Evolutionary conservation across 2,888 invertebrate genomes (phyloP).

Genomic region (Argyresthia albistria): DNA sequence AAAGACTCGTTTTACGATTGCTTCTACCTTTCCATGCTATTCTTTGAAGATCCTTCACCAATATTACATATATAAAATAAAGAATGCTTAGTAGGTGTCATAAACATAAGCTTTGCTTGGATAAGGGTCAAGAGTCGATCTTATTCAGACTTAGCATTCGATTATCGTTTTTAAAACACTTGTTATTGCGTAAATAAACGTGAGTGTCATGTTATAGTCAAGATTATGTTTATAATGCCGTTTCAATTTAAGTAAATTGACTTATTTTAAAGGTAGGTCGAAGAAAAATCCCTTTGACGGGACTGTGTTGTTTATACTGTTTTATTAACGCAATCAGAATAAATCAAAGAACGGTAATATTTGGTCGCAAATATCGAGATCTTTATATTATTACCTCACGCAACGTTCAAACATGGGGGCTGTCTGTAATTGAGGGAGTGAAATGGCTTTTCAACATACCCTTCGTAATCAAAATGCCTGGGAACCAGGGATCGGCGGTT

Average conservation of each 20-base stretch:
- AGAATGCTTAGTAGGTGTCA: conserved; percentile 26
- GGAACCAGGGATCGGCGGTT: conserved; percentile 37
- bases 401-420: conserved; percentile 11
- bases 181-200: conserved; percentile 7
- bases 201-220: too few relatives aligned
- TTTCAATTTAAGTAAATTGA: too few relatives aligned
- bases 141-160: conserved; percentile 24
- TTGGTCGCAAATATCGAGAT: background rate
- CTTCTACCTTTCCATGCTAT: conserved; percentile 19
- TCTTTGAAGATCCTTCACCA: conserved; percentile 24
- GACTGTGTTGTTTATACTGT: background rate
- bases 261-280: too few relatives aligned
- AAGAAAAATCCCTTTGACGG: too few relatives aligned
- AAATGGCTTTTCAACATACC: conserved; percentile 32
- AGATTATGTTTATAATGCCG: too few relatives aligned
- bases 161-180: conserved; percentile 25
- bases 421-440: conserved; percentile 34
- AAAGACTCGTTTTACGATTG: conserved; percentile 35
- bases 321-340: background rate
- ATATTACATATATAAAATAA: conserved; percentile 28
- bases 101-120: conserved; percentile 25
- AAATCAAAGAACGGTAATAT: background rate
- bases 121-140: conserved; percentile 15
- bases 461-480: conserved; percentile 31
- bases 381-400: conserved; percentile 7